Conservation (phyloP, 2,888 invertebrate species). For the Dysmachus trigonus region DNA sequence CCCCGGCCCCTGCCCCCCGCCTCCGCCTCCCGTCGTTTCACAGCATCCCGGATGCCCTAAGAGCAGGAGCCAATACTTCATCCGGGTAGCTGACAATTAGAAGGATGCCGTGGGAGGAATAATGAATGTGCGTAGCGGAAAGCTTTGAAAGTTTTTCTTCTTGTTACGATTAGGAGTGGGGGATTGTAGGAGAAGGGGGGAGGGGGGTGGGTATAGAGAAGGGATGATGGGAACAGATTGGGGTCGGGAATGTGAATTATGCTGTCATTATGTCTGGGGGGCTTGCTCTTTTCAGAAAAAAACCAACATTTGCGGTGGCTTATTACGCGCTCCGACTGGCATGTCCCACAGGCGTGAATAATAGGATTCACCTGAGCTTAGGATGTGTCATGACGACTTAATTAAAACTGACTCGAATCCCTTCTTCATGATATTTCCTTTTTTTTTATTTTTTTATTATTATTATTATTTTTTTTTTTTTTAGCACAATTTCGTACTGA, state of each 20-base stretch:
- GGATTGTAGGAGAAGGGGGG: not conserved
- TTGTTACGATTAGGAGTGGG: not conserved
- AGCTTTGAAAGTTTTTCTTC: not conserved
- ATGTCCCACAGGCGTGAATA: not conserved
- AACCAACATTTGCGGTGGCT: not conserved
- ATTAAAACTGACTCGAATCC: not conserved
- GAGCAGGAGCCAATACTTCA: not conserved
- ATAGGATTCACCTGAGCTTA: not conserved
- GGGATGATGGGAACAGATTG: not conserved
- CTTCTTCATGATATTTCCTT: not conserved
- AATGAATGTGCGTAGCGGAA: constrained; percentile 20
- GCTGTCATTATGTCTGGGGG: not conserved
- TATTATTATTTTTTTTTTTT: too few species aligned
- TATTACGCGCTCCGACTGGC: not conserved
- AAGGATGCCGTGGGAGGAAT: not conserved
- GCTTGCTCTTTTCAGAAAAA: not conserved
- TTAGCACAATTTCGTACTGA: not conserved
- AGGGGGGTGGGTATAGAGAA: not conserved
- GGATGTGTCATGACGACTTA: not conserved
- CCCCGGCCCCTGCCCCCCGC: too few species aligned
- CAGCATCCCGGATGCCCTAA: not conserved
- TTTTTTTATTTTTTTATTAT: too few species aligned
- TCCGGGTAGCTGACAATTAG: constrained; percentile 8
- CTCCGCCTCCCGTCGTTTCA: not conserved
- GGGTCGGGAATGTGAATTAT: not conserved